Conservation (phyloP, 2,888 invertebrate species). For the Brachynemurus nebulosus region DNA sequence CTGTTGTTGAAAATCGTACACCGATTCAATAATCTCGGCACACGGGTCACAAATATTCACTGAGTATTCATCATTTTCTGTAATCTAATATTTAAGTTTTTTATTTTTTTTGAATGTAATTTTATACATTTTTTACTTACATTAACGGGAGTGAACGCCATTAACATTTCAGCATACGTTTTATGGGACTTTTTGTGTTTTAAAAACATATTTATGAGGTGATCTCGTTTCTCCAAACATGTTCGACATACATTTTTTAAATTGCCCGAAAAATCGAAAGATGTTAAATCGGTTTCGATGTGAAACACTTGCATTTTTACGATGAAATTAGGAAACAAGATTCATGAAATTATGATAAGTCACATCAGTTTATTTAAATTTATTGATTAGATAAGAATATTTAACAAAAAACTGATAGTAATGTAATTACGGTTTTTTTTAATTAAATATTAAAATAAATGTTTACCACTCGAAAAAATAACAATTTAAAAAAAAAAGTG, state of each 20-base stretch:
- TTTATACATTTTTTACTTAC: neutral
- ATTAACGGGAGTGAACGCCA: neutral
- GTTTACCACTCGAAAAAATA: too few species aligned
- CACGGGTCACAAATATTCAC: neutral
- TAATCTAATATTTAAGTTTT: neutral
- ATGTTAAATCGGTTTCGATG: neutral
- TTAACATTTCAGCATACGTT: neutral
- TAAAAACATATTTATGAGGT: neutral
- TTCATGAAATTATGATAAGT: too few species aligned
- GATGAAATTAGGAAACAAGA: too few species aligned
- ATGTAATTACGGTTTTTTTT: too few species aligned
- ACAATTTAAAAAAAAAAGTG: too few species aligned
- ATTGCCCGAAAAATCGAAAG: neutral
- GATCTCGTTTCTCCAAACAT: neutral
- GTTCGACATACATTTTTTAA: neutral
- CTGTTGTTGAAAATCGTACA: neutral
- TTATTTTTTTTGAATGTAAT: neutral
- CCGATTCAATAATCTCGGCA: neutral
- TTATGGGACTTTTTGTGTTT: neutral
- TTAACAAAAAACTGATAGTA: too few species aligned
- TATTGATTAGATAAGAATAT: too few species aligned
- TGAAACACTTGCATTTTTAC: neutral
- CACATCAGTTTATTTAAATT: too few species aligned
- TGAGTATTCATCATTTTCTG: neutral
- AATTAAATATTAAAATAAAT: too few species aligned